Evolutionary conservation across 2,113 vertebrate species (phyloP), one percentile per base, ranked within the genome.

Genomic region (Corythornis cristatus): DNA sequence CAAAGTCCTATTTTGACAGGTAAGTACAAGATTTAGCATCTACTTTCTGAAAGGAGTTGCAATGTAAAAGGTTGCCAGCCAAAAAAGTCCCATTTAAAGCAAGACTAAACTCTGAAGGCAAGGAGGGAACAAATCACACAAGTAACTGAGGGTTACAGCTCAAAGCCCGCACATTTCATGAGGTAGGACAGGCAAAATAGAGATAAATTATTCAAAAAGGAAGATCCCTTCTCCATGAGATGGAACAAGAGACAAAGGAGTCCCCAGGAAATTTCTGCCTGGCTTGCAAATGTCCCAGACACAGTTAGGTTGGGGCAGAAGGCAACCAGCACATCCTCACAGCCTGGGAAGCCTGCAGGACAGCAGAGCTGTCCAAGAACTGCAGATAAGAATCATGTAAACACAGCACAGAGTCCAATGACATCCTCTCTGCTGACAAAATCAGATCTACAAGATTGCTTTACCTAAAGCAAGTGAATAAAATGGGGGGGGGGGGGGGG

Each of bases 81-180:
- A 96, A 90, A 1, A 68, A 71, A 84, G n/a, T 19, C 57, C 82
- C 68, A 78, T 50, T 94, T 91, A 81, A 95, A 96, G 80, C 46
- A 78, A 86, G 75, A 73, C 48, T 83, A 61, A 94, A 89, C 54
- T 95, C 86, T 76, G 58, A 88, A 86, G 33, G 54, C 70, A 92
- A 90, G 28, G 31, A 86, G 77, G 58, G n/a, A 92, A 86, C 72
- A 92, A 92, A 93, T 95, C 73, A 65, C 31, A 46, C 18, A 35
- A 86, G 58, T 65, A 90, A 88, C 61, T 57, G 22, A 0, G 0
- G 15, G 57, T 83, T 94, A 65, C 61, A 86, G 88, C 65, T 86
- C 78, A 95, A 82, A 68, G n/a, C 57, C 84, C 84, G 84, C 20
- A 33, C 71, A 53, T 75, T 87, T 89, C 53, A 68, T 13, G 40